These are phyloP conservation scores for Gymnocephalus cernua DNA, from an alignment of 2,113 vertebrate genomes.

Conservation along the genomic window DNA sequence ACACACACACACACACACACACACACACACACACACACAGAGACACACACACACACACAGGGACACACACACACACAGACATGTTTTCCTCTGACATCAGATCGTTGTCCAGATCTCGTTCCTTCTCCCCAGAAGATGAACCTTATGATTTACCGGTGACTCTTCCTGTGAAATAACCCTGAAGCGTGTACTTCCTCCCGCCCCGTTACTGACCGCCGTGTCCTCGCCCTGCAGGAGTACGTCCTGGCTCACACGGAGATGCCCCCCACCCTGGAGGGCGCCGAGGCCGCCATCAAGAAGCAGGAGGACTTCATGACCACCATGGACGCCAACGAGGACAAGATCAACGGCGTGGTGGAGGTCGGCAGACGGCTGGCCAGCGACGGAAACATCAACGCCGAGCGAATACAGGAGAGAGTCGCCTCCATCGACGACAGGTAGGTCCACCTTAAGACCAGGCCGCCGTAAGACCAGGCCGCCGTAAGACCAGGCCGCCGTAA, in stretches of 20 bases:
- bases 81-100: too few species aligned
- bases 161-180: too few species aligned
- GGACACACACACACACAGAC: too few species aligned
- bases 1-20: too few species aligned
- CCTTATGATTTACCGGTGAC: too few species aligned
- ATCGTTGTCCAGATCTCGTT: too few species aligned
- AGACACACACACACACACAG: too few species aligned
- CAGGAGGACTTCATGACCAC: conserved; percentile 99
- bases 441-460: conserved; percentile 73
- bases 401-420: conserved; percentile 95
- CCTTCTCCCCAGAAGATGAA: background rate
- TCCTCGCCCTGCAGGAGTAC: conserved; percentile 87
- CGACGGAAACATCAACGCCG: conserved; percentile 93
- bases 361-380: conserved; percentile 92
- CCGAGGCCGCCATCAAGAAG: conserved; percentile 95
- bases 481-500: too few species aligned
- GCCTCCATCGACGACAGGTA: conserved; percentile 93
- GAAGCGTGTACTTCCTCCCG: too few species aligned
- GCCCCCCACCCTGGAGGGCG: conserved; percentile 94
- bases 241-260: conserved; percentile 96
- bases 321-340: conserved; percentile 98
- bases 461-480: too few species aligned
- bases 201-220: too few species aligned
- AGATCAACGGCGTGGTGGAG: conserved; percentile 95
- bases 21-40: too few species aligned